Base-by-base conservation (phyloP, 2,113 vertebrate species). In the Pseudopodoces humilis region DNA sequence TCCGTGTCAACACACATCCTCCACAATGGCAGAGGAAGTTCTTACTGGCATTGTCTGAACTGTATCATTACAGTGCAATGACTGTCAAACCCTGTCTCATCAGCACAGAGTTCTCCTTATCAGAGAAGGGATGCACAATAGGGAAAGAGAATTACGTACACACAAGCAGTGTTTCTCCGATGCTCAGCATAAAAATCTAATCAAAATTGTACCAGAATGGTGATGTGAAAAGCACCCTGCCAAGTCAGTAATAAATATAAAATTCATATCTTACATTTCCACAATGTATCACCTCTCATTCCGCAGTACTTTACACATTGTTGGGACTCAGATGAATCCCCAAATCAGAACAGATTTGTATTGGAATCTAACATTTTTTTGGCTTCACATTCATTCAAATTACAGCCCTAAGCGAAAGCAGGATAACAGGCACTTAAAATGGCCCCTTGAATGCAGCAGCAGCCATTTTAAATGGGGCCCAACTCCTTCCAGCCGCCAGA, bases 141-240 rank as follows among this genome's bases (percentile, higher is more conserved):
- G 80, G 65, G 44, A 94, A 76, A 62, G 84, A 95, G 94, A 96
- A 96, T 94, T 86, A 83, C 46, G 2, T 88, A 94, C 68, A 93
- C 92, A 95, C 31, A 0, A 92, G 71, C 93, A 95, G 72, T 79
- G 92, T 95, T 96, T 96, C 94, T 96, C 90, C 10, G 0, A 92
- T 88, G 80, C 93, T 97, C 96, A 97, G 95, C 96, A 96, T 93
- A 97, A 96, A 96, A 97, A 96, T 96, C 95, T 96, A 96, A 97
- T 96, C 93, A 96, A 96, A 97, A 97, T 43, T 96, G 93, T 96
- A 96, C 92, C 93, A 81, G 88, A 96, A 95, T 94, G 83, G 92
- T 83, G 92, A 96, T 88, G 92, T 86, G 94, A 96, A 90, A 96
- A 96, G 94, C 94, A 96, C 86, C 92, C 95, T 96, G 95, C 95